Evolutionary conservation across 1,140 invertebrate genomes (phyloP), one percentile per base, ranked within the genome.

Genomic region (Drosophila takahashii): DNA sequence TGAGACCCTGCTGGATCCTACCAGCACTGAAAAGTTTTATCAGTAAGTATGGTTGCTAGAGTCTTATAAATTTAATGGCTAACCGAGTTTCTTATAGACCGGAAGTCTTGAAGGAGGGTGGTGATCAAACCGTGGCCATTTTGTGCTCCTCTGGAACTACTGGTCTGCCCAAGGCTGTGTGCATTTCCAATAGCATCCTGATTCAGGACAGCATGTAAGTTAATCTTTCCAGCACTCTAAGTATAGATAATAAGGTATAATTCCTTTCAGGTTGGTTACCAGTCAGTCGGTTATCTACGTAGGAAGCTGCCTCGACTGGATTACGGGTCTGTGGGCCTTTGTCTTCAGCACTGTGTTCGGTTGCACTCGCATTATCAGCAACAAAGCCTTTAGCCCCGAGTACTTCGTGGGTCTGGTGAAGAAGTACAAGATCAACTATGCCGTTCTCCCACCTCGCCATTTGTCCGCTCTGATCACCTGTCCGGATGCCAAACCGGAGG

Each of bases 101-200:
- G 3, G 77, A 85, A 22, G 27, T 51, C 0, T 36, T 91, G 3
- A 77, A 61, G 32, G 51, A 42, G 3, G 90, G 87, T 0, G 76
- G 75, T 0, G 83, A 90, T 15, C 83, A 91, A 62, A 90, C 86
- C 5, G 77, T 89, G 16, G 75, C 90, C 3, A 92, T 94, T 41
- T 60, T 93, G 0, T 93, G 85, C 50, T 94, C 96, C 0, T 96
- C 95, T 59, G 96, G 96, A 11, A 97, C 96, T 3, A 97, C 96
- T 42, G 96, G 96, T 53, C 81, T 95, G 32, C 96, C 96, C 1
- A 97, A 97, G 92, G 96, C 96, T 16, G 96, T 96, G 0, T 94
- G 95, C 91, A 91, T 97, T 5, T 95, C 96, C 1, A 96, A 96
- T 42, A 77, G 65, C 34, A 84, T 69, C 8, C 52, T 89, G 6